Evolutionary conservation across 2,797 vertebrate species (phyloP), one percentile per base, ranked within the genome.

Genomic region (Mormyrus hasselquistii): DNA sequence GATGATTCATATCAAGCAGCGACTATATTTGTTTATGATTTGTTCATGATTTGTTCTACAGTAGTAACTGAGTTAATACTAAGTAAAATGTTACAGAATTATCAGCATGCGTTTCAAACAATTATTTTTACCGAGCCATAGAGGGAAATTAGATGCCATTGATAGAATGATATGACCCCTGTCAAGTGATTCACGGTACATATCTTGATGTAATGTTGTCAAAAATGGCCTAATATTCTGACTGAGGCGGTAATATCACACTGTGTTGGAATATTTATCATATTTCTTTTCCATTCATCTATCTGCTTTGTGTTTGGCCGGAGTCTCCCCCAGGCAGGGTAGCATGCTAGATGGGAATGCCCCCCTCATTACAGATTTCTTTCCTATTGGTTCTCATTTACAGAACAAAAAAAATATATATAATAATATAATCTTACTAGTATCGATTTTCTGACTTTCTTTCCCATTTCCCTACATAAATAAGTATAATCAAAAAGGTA

Each of bases 401-500:
- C 49, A 34, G 49, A 65, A 65, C 34, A 65, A 41, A 87, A 65
- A n/a, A n/a, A n/a, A n/a, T n/a, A n/a, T n/a, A n/a, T n/a, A n/a
- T n/a, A n/a, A 62, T 49, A 69, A 73, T 87, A 44, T 7, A 53
- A 47, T 87, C 19, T 87, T 16, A 6, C 38, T 65, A 29, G 25
- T 69, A 50, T 88, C 16, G 62, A 76, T 49, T 88, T 73, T 73
- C 41, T 3, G 12, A 88, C 29, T 88, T 73, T 73, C n/a, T 69
- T 29, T 53, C 41, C 7, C 41, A 76, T 62, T 44, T 73, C 49
- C 49, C 22, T 88, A 34, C 29, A 34, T 34, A 34, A 34, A 34
- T 34, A 34, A 34, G 29, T 34, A 44, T 34, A 29, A 34, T 88
- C 25, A 73, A 50, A 50, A 88, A 52, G 65, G 29, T 88, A 47